Evolutionary conservation across 2,888 invertebrate species (phyloP), one percentile per base, ranked within the genome.

Genomic region (Limenitis camilla): DNA sequence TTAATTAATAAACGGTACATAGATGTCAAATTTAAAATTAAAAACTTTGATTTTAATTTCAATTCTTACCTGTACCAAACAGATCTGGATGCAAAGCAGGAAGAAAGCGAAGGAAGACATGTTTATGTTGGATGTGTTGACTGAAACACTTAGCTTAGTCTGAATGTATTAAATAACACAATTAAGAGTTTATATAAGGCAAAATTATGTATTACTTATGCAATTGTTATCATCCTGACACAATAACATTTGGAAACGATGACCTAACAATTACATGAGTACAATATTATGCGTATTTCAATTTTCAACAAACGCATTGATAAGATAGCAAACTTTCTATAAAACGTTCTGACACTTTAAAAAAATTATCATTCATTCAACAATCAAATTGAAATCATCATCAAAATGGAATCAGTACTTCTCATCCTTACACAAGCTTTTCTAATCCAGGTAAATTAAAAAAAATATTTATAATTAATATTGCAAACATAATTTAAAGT

Each of bases 21-120:
- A 33, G 33, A 8, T 9, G 8, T 33, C 4, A n/a, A n/a, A n/a
- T n/a, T n/a, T n/a, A n/a, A n/a, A n/a, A n/a, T n/a, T n/a, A n/a
- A n/a, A n/a, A n/a, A n/a, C n/a, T n/a, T n/a, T n/a, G n/a, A n/a
- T n/a, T n/a, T 5, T 19, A 39, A 40, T 11, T n/a, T 31, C 9
- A 3, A 30, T 27, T 30, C 41, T 62, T 61, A 74, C 74, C 65
- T 71, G 69, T 48, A 73, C 59, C 55, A 74, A 65, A 62, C 71
- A 74, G 60, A 67, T 69, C n/a, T n/a, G n/a, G n/a, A n/a, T n/a
- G 64, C 67, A 69, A 47, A 72, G 41, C 9, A 68, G 50, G 39
- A 73, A 44, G 46, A 71, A 65, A 30, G 64, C 56, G 50, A 67
- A 66, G 40, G 67, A 49, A 50, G 66, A 65, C 71, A 72, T 71